Conservation (phyloP, 2,888 invertebrate genomes). For the Caenorhabditis imperialis region DNA sequence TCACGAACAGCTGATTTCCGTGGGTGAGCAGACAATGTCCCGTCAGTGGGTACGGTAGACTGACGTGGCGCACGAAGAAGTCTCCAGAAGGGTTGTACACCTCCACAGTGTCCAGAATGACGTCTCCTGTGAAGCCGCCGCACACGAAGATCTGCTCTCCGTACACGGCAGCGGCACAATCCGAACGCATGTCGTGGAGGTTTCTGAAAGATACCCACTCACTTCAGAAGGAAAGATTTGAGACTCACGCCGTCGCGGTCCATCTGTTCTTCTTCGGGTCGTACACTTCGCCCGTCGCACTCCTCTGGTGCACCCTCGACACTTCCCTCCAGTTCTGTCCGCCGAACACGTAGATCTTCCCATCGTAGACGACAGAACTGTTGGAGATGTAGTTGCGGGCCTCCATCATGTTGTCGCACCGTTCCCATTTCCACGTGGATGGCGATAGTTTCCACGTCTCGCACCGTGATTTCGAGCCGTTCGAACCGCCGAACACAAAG, state of each 20-base stretch:
- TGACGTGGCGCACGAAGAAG: slow-evolving; percentile 19
- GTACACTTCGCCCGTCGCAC: slow-evolving; percentile 40
- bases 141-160: slow-evolving; percentile 32
- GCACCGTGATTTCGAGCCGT: slow-evolving; percentile 23
- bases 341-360: slow-evolving; percentile 55
- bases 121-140: slow-evolving; percentile 46
- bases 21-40: slow-evolving; percentile 40
- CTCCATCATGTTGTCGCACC: slow-evolving; percentile 48
- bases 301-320: slow-evolving; percentile 17
- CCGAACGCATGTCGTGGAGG: slow-evolving; percentile 46
- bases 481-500: slow-evolving; percentile 47
- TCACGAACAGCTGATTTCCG: slow-evolving; percentile 12
- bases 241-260: slow-evolving; percentile 40
- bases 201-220: slow-evolving; percentile 11
- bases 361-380: slow-evolving; percentile 45
- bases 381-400: slow-evolving; percentile 51
- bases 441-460: slow-evolving; percentile 44
- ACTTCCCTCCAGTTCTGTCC: slow-evolving; percentile 46
- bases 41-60: slow-evolving; percentile 32
- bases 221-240: neutral
- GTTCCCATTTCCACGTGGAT: slow-evolving; percentile 26
- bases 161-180: slow-evolving; percentile 44
- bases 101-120: slow-evolving; percentile 33
- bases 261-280: slow-evolving; percentile 39
- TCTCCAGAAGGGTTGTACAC: slow-evolving; percentile 44